phyloP scores from a whole-genome alignment of 2,888 invertebrate species.

The Silvanus unidentatus region DNA sequence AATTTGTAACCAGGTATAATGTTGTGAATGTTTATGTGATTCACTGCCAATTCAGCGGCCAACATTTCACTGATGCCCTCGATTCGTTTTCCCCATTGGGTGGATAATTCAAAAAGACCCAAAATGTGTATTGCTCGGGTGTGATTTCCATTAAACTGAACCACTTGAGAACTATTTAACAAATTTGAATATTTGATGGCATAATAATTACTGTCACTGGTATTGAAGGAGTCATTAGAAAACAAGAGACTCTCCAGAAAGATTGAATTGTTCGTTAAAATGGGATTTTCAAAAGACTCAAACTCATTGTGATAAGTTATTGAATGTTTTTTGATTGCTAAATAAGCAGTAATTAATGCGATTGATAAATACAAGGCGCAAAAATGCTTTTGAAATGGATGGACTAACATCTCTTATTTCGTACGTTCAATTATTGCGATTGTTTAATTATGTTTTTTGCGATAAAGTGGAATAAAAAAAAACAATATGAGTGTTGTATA shows the following conservation, averaged over 20 bases:
- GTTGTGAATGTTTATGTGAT: constrained; percentile 67
- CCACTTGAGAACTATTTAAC: neutral
- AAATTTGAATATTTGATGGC: too few species aligned
- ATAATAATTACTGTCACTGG: too few species aligned
- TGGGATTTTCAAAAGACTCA: too few species aligned
- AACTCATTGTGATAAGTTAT: neutral
- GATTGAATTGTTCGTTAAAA: neutral
- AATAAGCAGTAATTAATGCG: constrained; percentile 24
- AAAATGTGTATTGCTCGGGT: constrained; percentile 46
- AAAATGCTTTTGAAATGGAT: constrained; percentile 30
- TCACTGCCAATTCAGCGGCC: constrained; percentile 73
- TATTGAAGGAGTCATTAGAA: neutral
- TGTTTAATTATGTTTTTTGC: too few species aligned
- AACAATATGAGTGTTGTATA: neutral
- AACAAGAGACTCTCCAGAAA: neutral
- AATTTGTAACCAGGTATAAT: constrained; percentile 69
- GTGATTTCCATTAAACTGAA: neutral
- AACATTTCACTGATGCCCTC: constrained; percentile 70
- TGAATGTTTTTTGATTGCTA: neutral
- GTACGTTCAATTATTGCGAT: too few species aligned
- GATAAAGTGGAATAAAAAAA: too few species aligned
- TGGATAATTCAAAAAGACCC: constrained; percentile 74
- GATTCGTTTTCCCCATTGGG: constrained; percentile 55
- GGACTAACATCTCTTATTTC: constrained; percentile 15
- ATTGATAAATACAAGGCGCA: constrained; percentile 31